Conservation (phyloP, 2,113 vertebrate species). For the Crotalus horridus region DNA sequence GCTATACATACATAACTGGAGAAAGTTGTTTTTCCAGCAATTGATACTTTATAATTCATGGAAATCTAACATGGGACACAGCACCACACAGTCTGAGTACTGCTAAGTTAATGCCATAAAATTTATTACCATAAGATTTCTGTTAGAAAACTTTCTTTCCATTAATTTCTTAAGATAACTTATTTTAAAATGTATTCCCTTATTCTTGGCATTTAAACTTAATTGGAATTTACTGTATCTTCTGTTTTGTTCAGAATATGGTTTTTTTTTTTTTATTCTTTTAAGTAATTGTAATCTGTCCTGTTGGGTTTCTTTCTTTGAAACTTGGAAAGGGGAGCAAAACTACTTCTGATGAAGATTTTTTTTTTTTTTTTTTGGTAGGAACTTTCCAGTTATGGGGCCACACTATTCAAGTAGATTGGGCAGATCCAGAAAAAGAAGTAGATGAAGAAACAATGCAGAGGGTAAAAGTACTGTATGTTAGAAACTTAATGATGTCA, state of each 20-base stretch:
- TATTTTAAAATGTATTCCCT: neutral
- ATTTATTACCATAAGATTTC: neutral
- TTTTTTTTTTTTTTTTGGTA: conserved; percentile 35
- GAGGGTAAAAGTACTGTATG: conserved; percentile 87
- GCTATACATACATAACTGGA: neutral
- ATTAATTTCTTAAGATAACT: neutral
- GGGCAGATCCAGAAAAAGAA: conserved; percentile 92
- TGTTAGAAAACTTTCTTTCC: neutral
- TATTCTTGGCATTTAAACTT: neutral
- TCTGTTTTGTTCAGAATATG: neutral
- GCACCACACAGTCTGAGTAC: neutral
- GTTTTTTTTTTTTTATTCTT: neutral
- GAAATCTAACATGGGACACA: neutral
- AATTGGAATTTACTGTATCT: neutral
- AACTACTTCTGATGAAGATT: neutral
- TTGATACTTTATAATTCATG: neutral
- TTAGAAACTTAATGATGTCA: conserved; percentile 90
- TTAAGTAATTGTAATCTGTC: neutral
- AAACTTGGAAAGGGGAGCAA: neutral
- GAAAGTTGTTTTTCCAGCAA: neutral
- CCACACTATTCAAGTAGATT: conserved; percentile 88
- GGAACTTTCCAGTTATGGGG: conserved; percentile 91
- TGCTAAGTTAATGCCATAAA: neutral
- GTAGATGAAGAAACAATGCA: conserved; percentile 93
- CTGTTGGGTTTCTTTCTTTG: neutral